Evolutionary conservation across 92 coral and sea anemone genomes (phyloP), one percentile per base, ranked within the genome.

Genomic region (Blastomussa wellsi): DNA sequence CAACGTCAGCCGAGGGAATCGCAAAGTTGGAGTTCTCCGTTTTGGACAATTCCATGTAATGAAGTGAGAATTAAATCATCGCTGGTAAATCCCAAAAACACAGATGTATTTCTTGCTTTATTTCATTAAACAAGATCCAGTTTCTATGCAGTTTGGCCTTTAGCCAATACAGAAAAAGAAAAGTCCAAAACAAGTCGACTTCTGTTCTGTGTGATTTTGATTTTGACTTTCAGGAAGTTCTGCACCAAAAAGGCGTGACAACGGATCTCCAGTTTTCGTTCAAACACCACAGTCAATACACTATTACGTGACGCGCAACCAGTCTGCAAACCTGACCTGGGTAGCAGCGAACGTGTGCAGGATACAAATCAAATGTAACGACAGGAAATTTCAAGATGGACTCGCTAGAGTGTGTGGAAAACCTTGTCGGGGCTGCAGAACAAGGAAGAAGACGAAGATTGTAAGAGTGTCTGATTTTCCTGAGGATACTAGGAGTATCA

Each of bases 331-430:
- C 7, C 78, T 82, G 16, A 69, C 78, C 15, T 82, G 85, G 77
- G 78, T 49, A 2, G 85, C 78, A 12, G 15, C 16, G 35, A 0
- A 82, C 39, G 85, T 82, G 3, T 82, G 85, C 78, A 55, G 36
- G 36, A 72, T 82, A 11, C 78, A 82, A 37, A 49, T 82, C 24
- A 82, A 70, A 28, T 82, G 85, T 52, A 55, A 70, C 37, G 39
- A 38, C 19, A 38, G 70, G 52, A 70, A 70, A 35, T 82, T 82
- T 52, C 6, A 6, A 20, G 78, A 52, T 14, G 85, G 78, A 33
- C 28, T 0, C n/a, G 38, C 5, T 0, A 33, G 85, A 52, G 68
- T 70, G 4, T 82, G 85, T n/a, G 78, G 76, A 53, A 70, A 82
- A 69, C n/a, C 68, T 69, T 81, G 85, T 51, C 24, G 13, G 3